These are phyloP conservation scores for Adelosebastes latens DNA, from an alignment of 2,797 vertebrate species.

Conservation along the genomic window DNA sequence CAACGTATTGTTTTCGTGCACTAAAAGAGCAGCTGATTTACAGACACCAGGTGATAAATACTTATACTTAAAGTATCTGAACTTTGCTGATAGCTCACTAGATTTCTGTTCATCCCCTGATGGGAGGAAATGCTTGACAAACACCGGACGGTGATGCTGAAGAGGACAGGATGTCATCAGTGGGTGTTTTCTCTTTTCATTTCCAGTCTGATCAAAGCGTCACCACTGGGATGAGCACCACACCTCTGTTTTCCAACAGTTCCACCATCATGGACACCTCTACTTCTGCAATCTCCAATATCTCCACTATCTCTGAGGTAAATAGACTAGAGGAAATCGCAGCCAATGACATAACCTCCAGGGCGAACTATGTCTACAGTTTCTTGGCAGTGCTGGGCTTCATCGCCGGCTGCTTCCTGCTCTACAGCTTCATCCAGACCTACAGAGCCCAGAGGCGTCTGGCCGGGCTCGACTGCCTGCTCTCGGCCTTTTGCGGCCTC, in stretches of 20 bases:
- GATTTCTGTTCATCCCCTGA: neutral
- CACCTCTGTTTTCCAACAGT: neutral
- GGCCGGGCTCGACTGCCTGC: constrained; percentile 72
- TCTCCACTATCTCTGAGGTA: fast-evolving
- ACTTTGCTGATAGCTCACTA: neutral
- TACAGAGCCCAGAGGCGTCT: constrained; percentile 53
- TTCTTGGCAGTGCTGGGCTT: constrained; percentile 77
- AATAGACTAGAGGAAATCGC: constrained; percentile 55
- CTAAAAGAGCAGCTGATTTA: neutral
- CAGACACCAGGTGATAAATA: neutral
- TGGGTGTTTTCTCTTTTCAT: constrained; percentile 23
- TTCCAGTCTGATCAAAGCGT: constrained; percentile 43
- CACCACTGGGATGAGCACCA: neutral
- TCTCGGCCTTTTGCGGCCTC: constrained; percentile 78
- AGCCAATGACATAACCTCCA: constrained; percentile 78
- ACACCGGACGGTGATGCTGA: neutral
- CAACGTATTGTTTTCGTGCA: neutral
- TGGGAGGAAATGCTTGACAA: constrained; percentile 7
- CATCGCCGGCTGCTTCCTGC: constrained; percentile 73
- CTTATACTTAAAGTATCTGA: neutral
- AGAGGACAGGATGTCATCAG: neutral
- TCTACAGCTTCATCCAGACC: constrained; percentile 76
- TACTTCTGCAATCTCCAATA: neutral
- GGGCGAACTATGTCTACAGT: constrained; percentile 77
- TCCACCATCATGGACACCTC: neutral